Conservation (phyloP, 2,797 vertebrate genomes). For the Alfaro cultratus region DNA sequence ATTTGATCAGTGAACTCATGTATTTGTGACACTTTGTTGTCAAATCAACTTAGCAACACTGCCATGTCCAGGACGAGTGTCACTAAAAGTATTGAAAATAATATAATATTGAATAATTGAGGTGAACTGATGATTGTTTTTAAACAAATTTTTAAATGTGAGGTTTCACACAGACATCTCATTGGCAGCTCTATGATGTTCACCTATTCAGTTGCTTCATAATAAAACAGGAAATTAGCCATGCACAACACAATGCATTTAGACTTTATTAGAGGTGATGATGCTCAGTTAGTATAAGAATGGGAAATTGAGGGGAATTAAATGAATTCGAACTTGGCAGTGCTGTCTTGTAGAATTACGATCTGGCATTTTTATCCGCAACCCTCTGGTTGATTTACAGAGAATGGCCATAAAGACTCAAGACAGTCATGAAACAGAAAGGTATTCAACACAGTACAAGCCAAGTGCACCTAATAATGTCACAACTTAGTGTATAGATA, state of each 20-base stretch:
- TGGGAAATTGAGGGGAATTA: neutral
- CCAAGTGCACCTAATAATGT: too few relatives aligned
- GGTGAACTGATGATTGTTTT: neutral
- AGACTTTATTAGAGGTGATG: too few relatives aligned
- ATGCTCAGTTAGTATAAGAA: too few relatives aligned
- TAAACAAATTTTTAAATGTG: neutral
- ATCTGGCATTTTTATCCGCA: too few relatives aligned
- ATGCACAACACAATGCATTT: too few relatives aligned
- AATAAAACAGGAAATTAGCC: neutral
- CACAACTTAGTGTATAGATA: too few relatives aligned
- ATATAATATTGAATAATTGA: neutral
- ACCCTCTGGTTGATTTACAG: too few relatives aligned
- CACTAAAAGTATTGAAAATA: neutral
- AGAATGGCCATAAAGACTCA: too few relatives aligned
- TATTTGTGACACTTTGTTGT: neutral
- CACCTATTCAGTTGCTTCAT: neutral
- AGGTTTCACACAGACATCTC: neutral
- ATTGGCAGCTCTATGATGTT: neutral
- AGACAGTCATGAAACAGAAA: too few relatives aligned
- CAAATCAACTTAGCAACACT: neutral
- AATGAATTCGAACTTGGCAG: too few relatives aligned
- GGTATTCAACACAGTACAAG: too few relatives aligned
- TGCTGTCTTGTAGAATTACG: too few relatives aligned
- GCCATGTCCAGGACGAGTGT: neutral
- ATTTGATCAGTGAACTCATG: neutral